Base-by-base conservation (phyloP, 2,888 invertebrate genomes). In the Scaeva pyrastri region DNA sequence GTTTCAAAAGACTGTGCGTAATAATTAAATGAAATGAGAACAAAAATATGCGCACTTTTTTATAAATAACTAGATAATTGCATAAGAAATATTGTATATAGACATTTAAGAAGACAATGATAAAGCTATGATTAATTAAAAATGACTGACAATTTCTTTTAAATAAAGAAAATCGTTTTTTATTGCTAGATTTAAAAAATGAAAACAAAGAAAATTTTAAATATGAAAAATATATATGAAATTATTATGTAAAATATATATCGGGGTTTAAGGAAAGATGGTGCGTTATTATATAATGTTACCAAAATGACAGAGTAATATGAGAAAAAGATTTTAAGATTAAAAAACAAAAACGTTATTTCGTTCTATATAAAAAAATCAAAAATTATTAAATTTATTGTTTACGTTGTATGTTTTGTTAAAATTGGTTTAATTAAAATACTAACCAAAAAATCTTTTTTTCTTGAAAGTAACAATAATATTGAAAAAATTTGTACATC, bases 231-330 rank as follows among this genome's bases (percentile, higher is more conserved):
- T 81, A 52, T 68, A 68, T 39, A 68, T 66, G 16, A 66, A 66
- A 66, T 41, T 74, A 71, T 71, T 31, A 74, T 72, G 75, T 81
- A 66, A 56, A 60, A 77, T 75, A 85, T 85, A 79, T 81, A 85
- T 81, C 85, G 85, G 85, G 81, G 72, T 85, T 85, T 80, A 85
- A 76, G 73, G 76, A 85, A 73, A 76, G 80, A 68, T 80, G 85
- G 85, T 73, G 76, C 85, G 76, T 85, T 85, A 76, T 85, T 85
- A 85, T 85, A 85, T 85, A 85, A 85, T 85, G 85, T 85, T 80
- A 55, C 76, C 85, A 45, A 68, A 62, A 73, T 72, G 52, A 75
- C 85, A 85, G 75, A 71, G 72, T 80, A 85, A 84, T 74, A 84
- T 84, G 66, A 56, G 45, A 72, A 82, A 77, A 83, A 73, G 56